Conservation (phyloP, 2,888 invertebrate species). For the Synanthedon myopaeformis region DNA sequence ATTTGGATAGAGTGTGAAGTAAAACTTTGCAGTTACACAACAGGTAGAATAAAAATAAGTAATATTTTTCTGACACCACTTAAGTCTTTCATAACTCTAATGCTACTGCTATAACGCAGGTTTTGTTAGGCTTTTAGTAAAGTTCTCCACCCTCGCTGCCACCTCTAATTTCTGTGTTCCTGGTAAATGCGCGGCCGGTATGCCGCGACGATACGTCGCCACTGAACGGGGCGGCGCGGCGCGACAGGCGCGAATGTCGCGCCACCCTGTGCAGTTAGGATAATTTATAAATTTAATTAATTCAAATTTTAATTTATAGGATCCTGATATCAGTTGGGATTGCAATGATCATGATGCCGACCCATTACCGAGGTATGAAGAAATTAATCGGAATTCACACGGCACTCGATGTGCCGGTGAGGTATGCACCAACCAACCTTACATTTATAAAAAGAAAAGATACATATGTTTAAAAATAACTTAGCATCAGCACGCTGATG, state of each 20-base stretch:
- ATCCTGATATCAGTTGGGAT: constrained; percentile 87
- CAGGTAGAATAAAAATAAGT: too few relatives aligned
- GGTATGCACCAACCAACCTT: constrained; percentile 32
- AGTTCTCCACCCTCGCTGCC: neutral
- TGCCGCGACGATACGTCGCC: constrained; percentile 28
- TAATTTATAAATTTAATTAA: too few relatives aligned
- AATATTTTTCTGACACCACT: neutral
- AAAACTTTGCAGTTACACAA: too few relatives aligned
- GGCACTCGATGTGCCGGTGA: constrained; percentile 94
- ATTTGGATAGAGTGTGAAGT: too few relatives aligned
- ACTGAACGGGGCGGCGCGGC: neutral
- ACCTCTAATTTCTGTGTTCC: constrained; percentile 20
- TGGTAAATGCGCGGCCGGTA: constrained; percentile 54
- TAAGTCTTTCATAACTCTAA: neutral
- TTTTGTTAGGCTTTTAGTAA: too few relatives aligned
- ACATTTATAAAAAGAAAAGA: neutral
- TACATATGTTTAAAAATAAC: neutral
- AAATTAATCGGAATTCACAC: constrained; percentile 78
- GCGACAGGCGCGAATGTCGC: neutral
- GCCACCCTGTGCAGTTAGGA: too few relatives aligned
- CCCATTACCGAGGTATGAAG: constrained; percentile 78
- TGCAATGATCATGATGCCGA: constrained; percentile 83
- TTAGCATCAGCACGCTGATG: neutral
- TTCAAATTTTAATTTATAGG: constrained; percentile 56
- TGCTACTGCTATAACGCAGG: too few relatives aligned